Evolutionary conservation across 2,888 invertebrate species (phyloP), one percentile per base, ranked within the genome.

Genomic region (Synanthedon myopaeformis): DNA sequence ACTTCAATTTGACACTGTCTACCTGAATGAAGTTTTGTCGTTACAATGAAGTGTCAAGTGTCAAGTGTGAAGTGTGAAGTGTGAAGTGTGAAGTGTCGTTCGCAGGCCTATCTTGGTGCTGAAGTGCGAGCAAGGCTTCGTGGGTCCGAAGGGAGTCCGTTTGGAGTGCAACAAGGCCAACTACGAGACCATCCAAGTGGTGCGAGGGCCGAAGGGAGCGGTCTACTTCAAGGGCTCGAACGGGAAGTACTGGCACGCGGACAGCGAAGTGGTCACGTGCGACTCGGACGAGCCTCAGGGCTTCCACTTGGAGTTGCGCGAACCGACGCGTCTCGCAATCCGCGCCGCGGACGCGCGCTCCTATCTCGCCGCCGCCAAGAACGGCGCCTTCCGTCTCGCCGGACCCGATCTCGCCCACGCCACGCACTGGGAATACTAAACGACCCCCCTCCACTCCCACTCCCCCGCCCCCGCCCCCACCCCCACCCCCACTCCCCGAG

Each of bases 111-210:
- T 97, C 72, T 88, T 98, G 74, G 96, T 98, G 68, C 88, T 98
- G 70, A 96, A 97, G 84, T 95, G 95, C 74, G 97, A 98, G 74
- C 96, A 96, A 82, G 98, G 98, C 49, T 98, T 97, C 82, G 97
- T 98, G 55, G 98, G 98, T 0, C 95, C 94, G 69, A 97, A 96
- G 84, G 94, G 93, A 67, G 90, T 92, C 42, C 94, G 94, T 76
- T 88, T 97, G 65, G 97, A 98, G 85, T 98, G 97, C 89, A 98
- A 97, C 88, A 97, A 97, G 88, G 96, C 97, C 57, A 93, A 93
- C 63, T 97, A 97, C 76, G 97, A 97, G 86, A 95, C 96, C 56
- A 96, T 98, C 63, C 91, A 94, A 74, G 95, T 98, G 55, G 94
- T 96, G 76, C 91, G 96, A 61, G 94, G 94, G 53, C 94, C 96